Evolutionary conservation across 2,888 invertebrate species (phyloP).

Genomic region (Pachydiplax longipennis): DNA sequence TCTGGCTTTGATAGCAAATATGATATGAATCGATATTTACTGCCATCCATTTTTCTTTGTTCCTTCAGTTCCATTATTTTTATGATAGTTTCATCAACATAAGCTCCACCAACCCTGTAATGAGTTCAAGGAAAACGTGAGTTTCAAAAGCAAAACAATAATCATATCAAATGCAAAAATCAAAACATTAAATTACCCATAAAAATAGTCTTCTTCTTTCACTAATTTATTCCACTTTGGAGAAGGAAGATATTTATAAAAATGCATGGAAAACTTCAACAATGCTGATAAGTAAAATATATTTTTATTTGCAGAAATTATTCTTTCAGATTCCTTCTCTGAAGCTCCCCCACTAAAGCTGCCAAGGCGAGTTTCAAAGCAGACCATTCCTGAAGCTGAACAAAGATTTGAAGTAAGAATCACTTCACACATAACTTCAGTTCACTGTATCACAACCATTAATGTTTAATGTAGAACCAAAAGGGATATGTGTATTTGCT

Average conservation of each 20-base stretch:
- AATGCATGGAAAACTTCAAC: conserved; percentile 61
- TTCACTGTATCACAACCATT: too few species aligned
- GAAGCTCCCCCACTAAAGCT: conserved; percentile 56
- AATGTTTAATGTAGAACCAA: too few species aligned
- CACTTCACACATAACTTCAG: too few species aligned
- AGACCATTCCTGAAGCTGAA: conserved; percentile 61
- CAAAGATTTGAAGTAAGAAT: not conserved
- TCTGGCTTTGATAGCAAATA: conserved; percentile 60
- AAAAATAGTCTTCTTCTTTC: conserved; percentile 61
- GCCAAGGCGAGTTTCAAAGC: conserved; percentile 62
- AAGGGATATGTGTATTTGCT: too few species aligned
- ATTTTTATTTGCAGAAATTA: conserved; percentile 58
- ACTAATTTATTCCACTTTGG: conserved; percentile 61
- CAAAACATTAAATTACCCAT: conserved; percentile 54
- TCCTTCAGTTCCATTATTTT: conserved; percentile 55
- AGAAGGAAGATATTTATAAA: conserved; percentile 60
- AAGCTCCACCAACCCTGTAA: conserved; percentile 50
- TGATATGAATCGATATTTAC: conserved; percentile 59
- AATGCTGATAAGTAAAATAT: conserved; percentile 55
- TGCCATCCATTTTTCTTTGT: conserved; percentile 54
- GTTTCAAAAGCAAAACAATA: conserved; percentile 42
- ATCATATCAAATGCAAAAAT: not conserved
- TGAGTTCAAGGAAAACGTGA: not conserved
- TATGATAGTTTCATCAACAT: conserved; percentile 55
- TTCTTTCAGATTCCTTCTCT: conserved; percentile 57